Evolutionary conservation across 2,113 vertebrate genomes (phyloP).

Genomic region (Seriola aureovittata): DNA sequence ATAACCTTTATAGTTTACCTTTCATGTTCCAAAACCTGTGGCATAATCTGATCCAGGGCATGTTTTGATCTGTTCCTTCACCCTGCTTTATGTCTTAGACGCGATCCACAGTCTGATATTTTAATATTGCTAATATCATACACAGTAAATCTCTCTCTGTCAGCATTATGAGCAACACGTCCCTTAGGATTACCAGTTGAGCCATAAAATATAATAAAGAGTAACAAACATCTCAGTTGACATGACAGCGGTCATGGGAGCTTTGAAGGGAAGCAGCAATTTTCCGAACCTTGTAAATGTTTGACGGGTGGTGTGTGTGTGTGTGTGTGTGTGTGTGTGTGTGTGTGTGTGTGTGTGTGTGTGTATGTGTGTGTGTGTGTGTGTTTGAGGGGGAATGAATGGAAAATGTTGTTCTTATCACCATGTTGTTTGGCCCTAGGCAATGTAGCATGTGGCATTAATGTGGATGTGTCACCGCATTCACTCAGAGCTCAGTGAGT

Average conservation of each 20-base stretch:
- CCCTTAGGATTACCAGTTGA: background rate
- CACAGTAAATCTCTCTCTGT: constrained; percentile 22
- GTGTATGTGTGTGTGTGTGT: no score
- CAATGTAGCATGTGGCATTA: constrained; percentile 62
- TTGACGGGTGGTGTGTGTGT: constrained; percentile 42
- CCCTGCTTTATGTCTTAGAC: background rate
- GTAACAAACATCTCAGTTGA: constrained; percentile 51
- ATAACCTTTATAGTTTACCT: background rate
- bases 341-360: no score
- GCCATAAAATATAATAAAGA: constrained; percentile 45
- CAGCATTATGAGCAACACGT: constrained; percentile 3
- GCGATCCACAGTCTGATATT: background rate
- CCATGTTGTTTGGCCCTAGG: constrained; percentile 55
- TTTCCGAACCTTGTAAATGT: constrained; percentile 61
- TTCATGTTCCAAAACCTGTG: background rate
- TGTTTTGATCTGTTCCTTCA: background rate
- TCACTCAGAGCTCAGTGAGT: constrained; percentile 56
- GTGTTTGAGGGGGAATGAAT: constrained; percentile 41
- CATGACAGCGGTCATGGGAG: constrained; percentile 61
- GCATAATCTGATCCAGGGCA: background rate
- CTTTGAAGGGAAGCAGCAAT: constrained; percentile 53
- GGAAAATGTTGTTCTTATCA: constrained; percentile 75
- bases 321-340: background rate
- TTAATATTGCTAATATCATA: background rate
- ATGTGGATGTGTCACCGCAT: constrained; percentile 66